Evolutionary conservation across 1,140 invertebrate genomes (phyloP).

Genomic region (Aricia agestis): DNA sequence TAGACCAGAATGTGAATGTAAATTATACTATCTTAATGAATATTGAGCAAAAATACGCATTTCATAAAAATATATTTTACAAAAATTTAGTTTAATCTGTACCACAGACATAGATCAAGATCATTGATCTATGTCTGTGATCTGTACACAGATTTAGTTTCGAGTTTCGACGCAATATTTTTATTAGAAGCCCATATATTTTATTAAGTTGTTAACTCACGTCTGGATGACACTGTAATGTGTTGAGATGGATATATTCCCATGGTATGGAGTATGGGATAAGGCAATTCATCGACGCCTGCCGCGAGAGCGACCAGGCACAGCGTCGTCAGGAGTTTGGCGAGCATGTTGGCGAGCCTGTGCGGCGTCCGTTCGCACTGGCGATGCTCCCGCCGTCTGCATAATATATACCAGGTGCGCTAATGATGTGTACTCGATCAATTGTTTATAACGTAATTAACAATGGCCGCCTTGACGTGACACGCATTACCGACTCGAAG

Average conservation of each 20-base stretch:
- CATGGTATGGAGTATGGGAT: neutral
- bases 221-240: neutral
- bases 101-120: too few relatives aligned
- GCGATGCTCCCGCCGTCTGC: neutral
- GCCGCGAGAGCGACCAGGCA: neutral
- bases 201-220: neutral
- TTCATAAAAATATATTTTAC: too few relatives aligned
- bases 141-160: too few relatives aligned
- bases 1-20: neutral
- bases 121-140: too few relatives aligned
- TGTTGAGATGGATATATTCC: neutral
- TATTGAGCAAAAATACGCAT: too few relatives aligned
- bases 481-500: neutral
- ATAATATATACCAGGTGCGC: neutral
- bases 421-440: neutral
- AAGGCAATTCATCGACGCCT: neutral
- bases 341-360: neutral
- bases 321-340: neutral
- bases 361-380: neutral
- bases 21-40: too few relatives aligned
- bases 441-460: neutral
- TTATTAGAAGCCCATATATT: neutral
- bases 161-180: too few relatives aligned
- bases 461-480: neutral
- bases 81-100: too few relatives aligned